Base-by-base conservation (phyloP, 2,797 vertebrate species). In the Lepidocolaptes lacrymiger region DNA sequence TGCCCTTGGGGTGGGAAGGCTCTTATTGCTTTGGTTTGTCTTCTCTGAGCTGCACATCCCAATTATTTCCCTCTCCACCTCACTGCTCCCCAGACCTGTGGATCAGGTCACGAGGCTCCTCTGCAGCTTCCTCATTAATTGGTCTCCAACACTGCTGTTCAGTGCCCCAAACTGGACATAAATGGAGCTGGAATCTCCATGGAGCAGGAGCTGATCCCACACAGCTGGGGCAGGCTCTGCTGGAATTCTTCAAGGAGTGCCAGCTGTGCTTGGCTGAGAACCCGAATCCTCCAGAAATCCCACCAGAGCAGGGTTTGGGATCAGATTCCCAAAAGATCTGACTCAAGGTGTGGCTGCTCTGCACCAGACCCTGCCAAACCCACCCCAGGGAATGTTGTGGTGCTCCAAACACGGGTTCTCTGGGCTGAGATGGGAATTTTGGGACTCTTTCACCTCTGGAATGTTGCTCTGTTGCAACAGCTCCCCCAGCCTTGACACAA, bases 181-280 rank as follows among this genome's bases (percentile, higher is more conserved):
- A 37, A 7, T 2, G 41, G 55, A 55, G n/a, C 20, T 11, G 10
- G 66, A 68, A 12, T 8, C 30, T 54, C 56, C 28, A 14, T 4
- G 6, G 51, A 78, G 28, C 61, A 81, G 54, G 77, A 48, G 23
- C 14, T 20, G 6, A 20, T 10, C 30, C 21, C n/a, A 34, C 27
- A 12, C 2, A n/a, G 67, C 21, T 0, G 2, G 12, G 2, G 63
- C 26, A 43, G 39, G 23, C 18, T 15, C 4, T 13, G 7, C 18
- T 11, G 15, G 44, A 85, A 61, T 32, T 23, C 81, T 68, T 22
- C 32, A 56, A 49, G 48, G 48, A 26, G 48, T 23, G 21, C 21
- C n/a, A 34, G 54, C 54, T 34, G n/a, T 46, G 46, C 46, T 23
- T 23, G 48, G 17, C 41, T 43, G 41, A 43, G 41, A 43, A 43